These are phyloP conservation scores for Takifugu bimaculatus DNA, from an alignment of 2,113 vertebrate genomes.

Conservation along the genomic window DNA sequence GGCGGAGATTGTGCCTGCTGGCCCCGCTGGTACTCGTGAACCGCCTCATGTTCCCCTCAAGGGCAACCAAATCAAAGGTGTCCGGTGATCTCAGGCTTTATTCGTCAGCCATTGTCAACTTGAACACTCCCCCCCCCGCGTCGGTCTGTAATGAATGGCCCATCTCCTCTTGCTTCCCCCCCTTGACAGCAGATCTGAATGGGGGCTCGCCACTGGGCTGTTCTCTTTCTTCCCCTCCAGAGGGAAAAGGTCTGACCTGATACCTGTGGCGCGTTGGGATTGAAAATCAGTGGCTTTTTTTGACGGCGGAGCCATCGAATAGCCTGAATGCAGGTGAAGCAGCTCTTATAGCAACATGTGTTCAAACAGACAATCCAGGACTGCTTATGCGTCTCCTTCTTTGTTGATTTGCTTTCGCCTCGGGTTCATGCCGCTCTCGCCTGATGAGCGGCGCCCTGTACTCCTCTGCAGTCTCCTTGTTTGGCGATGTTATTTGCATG, in stretches of 20 bases:
- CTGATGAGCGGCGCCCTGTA: conserved; percentile 19
- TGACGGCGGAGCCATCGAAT: background rate
- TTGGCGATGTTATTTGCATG: conserved; percentile 57
- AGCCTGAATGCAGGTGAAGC: no score
- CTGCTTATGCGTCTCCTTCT: conserved; percentile 33
- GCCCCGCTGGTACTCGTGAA: conserved; percentile 55
- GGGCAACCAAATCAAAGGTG: conserved; percentile 61
- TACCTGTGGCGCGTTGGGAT: conserved; percentile 66
- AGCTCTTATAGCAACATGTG: conserved; percentile 1
- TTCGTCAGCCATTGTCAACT: conserved; percentile 60
- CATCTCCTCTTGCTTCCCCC: conserved; percentile 49
- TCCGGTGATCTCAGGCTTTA: conserved; percentile 45
- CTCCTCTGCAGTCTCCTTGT: conserved; percentile 44
- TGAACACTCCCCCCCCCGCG: conserved; percentile 52
- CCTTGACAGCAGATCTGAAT: conserved; percentile 67
- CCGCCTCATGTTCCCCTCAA: conserved; percentile 58
- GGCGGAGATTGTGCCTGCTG: conserved; percentile 46
- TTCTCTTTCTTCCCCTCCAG: conserved; percentile 64
- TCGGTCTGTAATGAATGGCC: conserved; percentile 58
- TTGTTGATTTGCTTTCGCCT: conserved; percentile 27
- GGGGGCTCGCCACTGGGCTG: conserved; percentile 68
- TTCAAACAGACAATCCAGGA: conserved; percentile 26
- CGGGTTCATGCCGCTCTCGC: conserved; percentile 6
- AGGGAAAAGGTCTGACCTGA: conserved; percentile 54
- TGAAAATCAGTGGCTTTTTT: conserved; percentile 54